Conservation (phyloP, 2,888 invertebrate species). For the Tiliacea citrago region DNA sequence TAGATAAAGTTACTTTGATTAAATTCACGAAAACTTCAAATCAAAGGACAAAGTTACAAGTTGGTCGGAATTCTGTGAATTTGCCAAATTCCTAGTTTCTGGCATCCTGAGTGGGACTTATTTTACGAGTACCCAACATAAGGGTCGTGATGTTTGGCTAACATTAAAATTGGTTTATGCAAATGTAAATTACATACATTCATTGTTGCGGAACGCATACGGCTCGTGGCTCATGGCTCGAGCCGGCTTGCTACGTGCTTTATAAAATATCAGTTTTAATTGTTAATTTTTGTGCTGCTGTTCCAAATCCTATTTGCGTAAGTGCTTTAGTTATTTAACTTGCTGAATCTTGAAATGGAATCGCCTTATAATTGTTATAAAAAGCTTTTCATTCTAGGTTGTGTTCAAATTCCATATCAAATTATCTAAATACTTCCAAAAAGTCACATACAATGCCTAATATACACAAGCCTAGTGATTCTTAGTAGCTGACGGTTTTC, state of each 20-base stretch:
- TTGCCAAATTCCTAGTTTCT: constrained; percentile 57
- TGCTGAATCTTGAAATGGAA: constrained; percentile 18
- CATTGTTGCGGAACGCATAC: constrained; percentile 37
- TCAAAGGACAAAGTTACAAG: constrained; percentile 72
- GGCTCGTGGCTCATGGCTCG: constrained; percentile 10
- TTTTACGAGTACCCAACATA: constrained; percentile 43
- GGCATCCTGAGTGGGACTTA: constrained; percentile 54
- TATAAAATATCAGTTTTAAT: constrained; percentile 17
- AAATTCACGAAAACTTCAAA: constrained; percentile 72
- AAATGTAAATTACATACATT: constrained; percentile 58
- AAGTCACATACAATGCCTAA: neutral
- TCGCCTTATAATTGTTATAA: no score
- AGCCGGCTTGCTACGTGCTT: constrained; percentile 15
- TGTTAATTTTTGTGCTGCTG: constrained; percentile 34
- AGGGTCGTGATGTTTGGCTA: constrained; percentile 41
- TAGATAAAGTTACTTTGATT: constrained; percentile 77
- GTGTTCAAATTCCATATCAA: neutral
- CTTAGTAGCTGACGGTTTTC: neutral
- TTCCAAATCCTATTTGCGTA: constrained; percentile 12
- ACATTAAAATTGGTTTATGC: constrained; percentile 62
- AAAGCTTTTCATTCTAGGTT: neutral
- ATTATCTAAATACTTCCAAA: constrained; percentile 10
- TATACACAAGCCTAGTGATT: neutral
- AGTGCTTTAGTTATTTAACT: constrained; percentile 7
- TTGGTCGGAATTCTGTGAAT: constrained; percentile 63